phyloP scores from a whole-genome alignment of 2,797 vertebrate species.

The Buphagus erythrorhynchus region DNA sequence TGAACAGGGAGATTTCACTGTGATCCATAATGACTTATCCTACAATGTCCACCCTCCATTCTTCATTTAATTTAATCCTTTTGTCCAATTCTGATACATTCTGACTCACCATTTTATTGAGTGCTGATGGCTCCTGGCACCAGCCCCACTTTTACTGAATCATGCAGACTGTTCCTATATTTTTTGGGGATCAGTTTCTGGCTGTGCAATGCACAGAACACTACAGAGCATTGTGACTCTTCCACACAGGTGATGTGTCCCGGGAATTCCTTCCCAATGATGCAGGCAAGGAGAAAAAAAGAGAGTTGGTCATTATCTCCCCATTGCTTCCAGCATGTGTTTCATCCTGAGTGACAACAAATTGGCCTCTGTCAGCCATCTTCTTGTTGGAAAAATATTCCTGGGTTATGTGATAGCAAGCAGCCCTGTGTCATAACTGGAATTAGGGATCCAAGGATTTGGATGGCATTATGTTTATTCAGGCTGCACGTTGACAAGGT shows the following conservation, averaged over 20 bases:
- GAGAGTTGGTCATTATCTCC: not conserved
- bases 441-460: not conserved
- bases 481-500: accelerated
- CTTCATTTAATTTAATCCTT: not conserved
- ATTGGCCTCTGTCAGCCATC: not conserved
- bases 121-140: not conserved
- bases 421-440: not conserved
- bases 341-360: not conserved
- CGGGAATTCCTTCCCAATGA: not conserved
- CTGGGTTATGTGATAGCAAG: not conserved
- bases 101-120: constrained; percentile 13
- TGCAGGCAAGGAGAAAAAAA: not conserved
- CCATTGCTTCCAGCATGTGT: not conserved
- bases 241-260: not conserved
- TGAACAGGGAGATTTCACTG: not conserved
- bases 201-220: not conserved
- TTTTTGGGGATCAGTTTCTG: not conserved
- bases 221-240: not conserved
- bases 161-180: not conserved
- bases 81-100: not conserved
- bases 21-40: not conserved
- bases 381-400: not conserved
- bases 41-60: not conserved
- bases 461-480: not conserved
- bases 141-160: not conserved